These are phyloP conservation scores for Eupeodes latifasciatus DNA, from an alignment of 2,888 invertebrate species.

Conservation along the genomic window DNA sequence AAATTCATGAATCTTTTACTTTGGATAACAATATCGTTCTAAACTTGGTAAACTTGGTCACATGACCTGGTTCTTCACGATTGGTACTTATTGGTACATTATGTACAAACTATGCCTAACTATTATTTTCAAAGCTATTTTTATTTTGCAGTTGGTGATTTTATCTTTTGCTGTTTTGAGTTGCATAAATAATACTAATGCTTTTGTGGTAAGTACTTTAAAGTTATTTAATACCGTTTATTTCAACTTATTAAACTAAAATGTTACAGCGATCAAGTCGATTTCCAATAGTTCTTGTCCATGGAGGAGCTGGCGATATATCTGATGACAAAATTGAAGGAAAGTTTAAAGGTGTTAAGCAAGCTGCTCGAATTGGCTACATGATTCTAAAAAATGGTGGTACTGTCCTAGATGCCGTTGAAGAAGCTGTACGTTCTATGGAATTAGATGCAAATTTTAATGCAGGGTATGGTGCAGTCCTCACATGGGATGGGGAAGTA, in stretches of 20 bases:
- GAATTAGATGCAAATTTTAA: slow-evolving; percentile 92
- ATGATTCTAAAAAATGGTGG: slow-evolving; percentile 86
- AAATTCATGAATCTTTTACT: no score
- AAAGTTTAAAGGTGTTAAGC: slow-evolving; percentile 88
- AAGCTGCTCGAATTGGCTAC: slow-evolving; percentile 87
- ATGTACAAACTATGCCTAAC: no score
- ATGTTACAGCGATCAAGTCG: neutral
- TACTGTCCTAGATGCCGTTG: slow-evolving; percentile 89
- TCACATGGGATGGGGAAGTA: slow-evolving; percentile 90
- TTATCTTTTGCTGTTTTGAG: neutral
- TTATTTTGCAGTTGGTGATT: neutral
- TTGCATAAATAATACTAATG: neutral
- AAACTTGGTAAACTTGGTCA: no score
- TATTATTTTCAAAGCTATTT: neutral
- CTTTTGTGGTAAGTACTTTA: slow-evolving; percentile 1
- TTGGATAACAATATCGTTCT: no score
- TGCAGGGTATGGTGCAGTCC: slow-evolving; percentile 92
- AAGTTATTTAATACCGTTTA: neutral
- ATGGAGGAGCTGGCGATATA: slow-evolving; percentile 92
- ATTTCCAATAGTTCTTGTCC: slow-evolving; percentile 88
- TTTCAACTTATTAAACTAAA: neutral
- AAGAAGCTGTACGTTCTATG: slow-evolving; percentile 90
- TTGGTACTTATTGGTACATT: no score
- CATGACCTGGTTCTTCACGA: no score
- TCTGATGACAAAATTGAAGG: slow-evolving; percentile 86